Conservation (phyloP, 1,140 invertebrate species). For the Nymphalis io region DNA sequence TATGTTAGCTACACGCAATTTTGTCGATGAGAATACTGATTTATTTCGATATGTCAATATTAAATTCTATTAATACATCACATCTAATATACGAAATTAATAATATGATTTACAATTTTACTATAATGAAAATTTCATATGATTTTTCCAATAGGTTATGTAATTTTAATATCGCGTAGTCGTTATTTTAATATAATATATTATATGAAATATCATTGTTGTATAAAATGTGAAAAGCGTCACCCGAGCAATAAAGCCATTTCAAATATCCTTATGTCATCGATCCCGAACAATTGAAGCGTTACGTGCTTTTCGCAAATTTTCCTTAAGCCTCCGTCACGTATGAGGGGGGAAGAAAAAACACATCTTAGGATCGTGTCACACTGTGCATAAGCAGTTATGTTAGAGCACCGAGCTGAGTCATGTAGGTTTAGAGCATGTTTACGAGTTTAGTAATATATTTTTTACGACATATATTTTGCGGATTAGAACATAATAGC, state of each 20-base stretch:
- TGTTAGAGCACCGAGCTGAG: constrained; percentile 1
- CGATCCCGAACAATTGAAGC: constrained; percentile 53
- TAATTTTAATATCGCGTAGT: too few relatives aligned
- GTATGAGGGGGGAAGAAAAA: constrained; percentile 39
- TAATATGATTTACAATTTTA: too few relatives aligned
- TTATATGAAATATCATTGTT: constrained; percentile 30
- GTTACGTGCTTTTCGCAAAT: constrained; percentile 52
- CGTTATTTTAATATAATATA: not conserved
- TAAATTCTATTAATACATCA: too few relatives aligned
- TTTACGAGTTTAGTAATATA: not conserved
- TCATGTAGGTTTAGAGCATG: not conserved
- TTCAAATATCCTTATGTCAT: constrained; percentile 46
- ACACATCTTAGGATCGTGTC: constrained; percentile 33
- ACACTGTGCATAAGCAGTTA: constrained; percentile 34
- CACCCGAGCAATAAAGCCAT: constrained; percentile 43
- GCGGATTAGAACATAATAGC: not conserved
- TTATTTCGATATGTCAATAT: not conserved
- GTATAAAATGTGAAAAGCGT: constrained; percentile 34
- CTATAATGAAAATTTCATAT: too few relatives aligned
- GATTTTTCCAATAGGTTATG: too few relatives aligned
- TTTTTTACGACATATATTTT: constrained; percentile 1
- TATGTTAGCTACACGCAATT: not conserved
- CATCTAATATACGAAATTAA: too few relatives aligned
- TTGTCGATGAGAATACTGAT: not conserved
- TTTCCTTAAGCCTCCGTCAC: constrained; percentile 41